These are phyloP conservation scores for Benthosema pterotum DNA, from an alignment of 2,797 vertebrate species.

Conservation along the genomic window DNA sequence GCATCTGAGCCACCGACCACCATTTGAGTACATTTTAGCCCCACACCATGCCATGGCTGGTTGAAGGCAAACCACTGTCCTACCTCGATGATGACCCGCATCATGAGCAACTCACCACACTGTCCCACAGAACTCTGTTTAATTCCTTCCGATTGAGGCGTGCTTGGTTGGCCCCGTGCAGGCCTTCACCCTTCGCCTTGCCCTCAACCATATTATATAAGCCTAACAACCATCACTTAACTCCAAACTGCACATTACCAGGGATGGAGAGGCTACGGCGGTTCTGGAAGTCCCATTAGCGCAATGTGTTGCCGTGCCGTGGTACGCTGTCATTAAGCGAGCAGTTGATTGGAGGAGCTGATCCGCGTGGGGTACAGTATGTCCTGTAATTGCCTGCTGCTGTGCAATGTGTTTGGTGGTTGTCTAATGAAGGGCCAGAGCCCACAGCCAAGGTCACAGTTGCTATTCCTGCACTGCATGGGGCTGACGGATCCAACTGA, in stretches of 20 bases:
- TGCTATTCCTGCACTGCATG: slow-evolving; percentile 19
- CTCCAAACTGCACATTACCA: slow-evolving; percentile 61
- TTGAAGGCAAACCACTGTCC: too few species aligned
- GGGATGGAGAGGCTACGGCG: slow-evolving; percentile 36
- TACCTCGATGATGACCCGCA: background rate
- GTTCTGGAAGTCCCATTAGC: slow-evolving; percentile 64
- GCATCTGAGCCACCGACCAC: too few species aligned
- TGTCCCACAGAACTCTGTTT: slow-evolving; percentile 29
- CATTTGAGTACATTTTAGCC: too few species aligned
- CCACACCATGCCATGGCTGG: too few species aligned
- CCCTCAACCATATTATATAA: slow-evolving; percentile 44
- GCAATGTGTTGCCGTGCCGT: slow-evolving; percentile 40
- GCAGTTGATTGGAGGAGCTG: slow-evolving; percentile 49
- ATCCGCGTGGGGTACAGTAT: slow-evolving; percentile 37
- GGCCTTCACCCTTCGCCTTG: slow-evolving; percentile 25
- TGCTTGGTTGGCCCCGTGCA: background rate
- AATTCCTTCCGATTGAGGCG: slow-evolving; percentile 10
- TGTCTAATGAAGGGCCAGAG: slow-evolving; percentile 50
- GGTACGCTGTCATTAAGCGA: slow-evolving; percentile 55
- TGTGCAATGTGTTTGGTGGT: slow-evolving; percentile 52
- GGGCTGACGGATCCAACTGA: slow-evolving; percentile 16
- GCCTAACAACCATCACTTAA: slow-evolving; percentile 49
- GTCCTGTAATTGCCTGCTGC: slow-evolving; percentile 54
- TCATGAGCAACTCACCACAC: slow-evolving; percentile 6
- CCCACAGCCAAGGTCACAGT: slow-evolving; percentile 38